Base-by-base conservation (phyloP, 1,140 invertebrate genomes). In the Eumeta japonica region DNA sequence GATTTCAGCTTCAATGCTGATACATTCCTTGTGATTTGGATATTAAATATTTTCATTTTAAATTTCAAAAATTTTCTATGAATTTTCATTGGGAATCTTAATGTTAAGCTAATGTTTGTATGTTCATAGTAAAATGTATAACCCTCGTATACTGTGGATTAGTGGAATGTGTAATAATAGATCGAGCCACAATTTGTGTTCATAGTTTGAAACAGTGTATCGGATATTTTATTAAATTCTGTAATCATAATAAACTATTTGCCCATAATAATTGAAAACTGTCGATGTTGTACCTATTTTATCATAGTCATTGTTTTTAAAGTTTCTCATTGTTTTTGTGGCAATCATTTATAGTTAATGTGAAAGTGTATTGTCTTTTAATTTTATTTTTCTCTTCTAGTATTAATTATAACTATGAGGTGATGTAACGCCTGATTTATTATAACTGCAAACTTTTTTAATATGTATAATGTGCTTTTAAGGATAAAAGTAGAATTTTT, bases 131-230 rank as follows among this genome's bases (percentile, higher is more conserved):
- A 54, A 57, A 44, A 54, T 55, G 51, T 55, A 53, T 55, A 45
- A 52, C 50, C 57, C 52, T 58, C 51, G 53, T 55, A 52, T 56
- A 58, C 46, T 48, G 50, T 58, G 59, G 58, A 52, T 52, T 61
- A 62, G 58, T 55, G 55, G 57, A 61, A 56, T 50, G 57, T 52
- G 50, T 60, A 58, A 50, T 38, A 48, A 61, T 61, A 55, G 58
- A 53, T 50, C 58, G 48, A 62, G 52, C 67, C 67, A 72, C 67
- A 48, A 60, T 62, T 66, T 72, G 67, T 72, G 67, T 72, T 70
- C 67, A 68, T 60, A 60, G 52, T 51, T n/a, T 48, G 54, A 62
- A 59, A 62, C 58, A 59, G 55, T 58, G 55, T 60, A 55, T 62
- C 45, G 52, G 61, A 58, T 58, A 60, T 56, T 46, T 54, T 44